Base-by-base conservation (phyloP, 2,113 vertebrate genomes). In the Heterotilapia buettikoferi region DNA sequence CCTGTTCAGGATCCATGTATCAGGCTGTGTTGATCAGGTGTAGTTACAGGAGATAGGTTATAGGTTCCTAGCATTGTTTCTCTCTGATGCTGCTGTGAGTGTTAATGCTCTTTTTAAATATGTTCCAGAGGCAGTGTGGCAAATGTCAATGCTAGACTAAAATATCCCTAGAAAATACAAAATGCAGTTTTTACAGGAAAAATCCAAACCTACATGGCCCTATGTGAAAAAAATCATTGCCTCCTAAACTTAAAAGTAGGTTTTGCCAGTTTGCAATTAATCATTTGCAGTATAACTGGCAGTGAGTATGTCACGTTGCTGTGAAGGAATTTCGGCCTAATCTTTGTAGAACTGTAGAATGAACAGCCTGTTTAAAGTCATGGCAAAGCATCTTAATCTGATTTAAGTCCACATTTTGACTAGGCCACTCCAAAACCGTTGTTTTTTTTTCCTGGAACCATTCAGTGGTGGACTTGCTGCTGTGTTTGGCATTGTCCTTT, bases 41-140 rank as follows among this genome's bases (percentile, higher is more conserved):
- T 13, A 38, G 63, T 40, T 68, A 21, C 10, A 21, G 36, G 19
- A 6, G 36, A 8, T 5, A 3, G 21, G 11, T 29, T 12, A 1
- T 6, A 21, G 57, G 11, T 59, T 40, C 36, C 2, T 14, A 5
- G n/a, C 5, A 0, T 47, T 26, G 13, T 73, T 43, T 1, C 0
- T 73, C 40, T 18, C 0, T 43, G 40, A 7, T 11, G 68, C 14
- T 76, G 24, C 8, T 47, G 21, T 7, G 24, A 73, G 40, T 73
- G 21, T 11, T 12, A 12, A 3, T n/a, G 68, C 21, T 26, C 3
- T 6, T 63, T 19, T 19, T 10, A 54, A 53, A 43, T 13, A 47
- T 54, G 9, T 6, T 36, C 0, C 59, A 3, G 59, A 63, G 59
- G 8, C 40, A 5, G 40, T 76, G 7, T 40, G 63, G 61, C 6